Conservation (phyloP, 2,113 vertebrate species). For the Leptodactylus fuscus region DNA sequence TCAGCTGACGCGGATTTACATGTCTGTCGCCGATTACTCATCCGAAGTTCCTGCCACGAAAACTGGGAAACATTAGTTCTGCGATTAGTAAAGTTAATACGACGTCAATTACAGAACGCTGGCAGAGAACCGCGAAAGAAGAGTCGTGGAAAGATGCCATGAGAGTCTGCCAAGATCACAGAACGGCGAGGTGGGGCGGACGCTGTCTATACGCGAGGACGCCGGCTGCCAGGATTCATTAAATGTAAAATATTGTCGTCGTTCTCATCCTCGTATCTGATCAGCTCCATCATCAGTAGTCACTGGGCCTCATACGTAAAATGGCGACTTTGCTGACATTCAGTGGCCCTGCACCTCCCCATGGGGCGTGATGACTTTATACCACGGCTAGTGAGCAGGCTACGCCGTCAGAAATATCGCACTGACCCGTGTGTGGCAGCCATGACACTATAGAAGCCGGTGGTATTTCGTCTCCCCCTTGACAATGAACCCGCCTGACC, state of each 20-base stretch:
- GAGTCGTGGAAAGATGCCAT: conserved; percentile 47
- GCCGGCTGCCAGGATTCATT: not conserved
- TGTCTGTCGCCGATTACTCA: conserved; percentile 40
- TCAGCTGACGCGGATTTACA: conserved; percentile 8
- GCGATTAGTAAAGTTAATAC: conserved; percentile 56
- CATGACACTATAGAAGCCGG: too few relatives aligned
- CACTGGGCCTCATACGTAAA: not conserved
- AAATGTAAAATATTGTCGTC: too few relatives aligned
- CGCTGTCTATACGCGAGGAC: not conserved
- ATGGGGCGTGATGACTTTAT: too few relatives aligned
- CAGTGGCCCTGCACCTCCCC: too few relatives aligned
- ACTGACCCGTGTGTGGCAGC: too few relatives aligned
- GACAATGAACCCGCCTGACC: too few relatives aligned
- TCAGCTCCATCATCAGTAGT: not conserved
- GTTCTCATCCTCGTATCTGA: too few relatives aligned
- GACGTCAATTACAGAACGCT: conserved; percentile 40
- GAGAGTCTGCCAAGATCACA: conserved; percentile 35
- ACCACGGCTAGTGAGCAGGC: too few relatives aligned
- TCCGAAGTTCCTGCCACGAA: not conserved
- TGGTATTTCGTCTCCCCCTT: too few relatives aligned
- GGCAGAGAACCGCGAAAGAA: conserved; percentile 29
- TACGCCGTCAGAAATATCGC: too few relatives aligned
- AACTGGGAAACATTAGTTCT: not conserved
- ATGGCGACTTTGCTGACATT: too few relatives aligned
- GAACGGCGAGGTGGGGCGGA: not conserved